These are phyloP conservation scores for Eupithecia vulgata DNA, from an alignment of 2,888 invertebrate species.

Conservation along the genomic window DNA sequence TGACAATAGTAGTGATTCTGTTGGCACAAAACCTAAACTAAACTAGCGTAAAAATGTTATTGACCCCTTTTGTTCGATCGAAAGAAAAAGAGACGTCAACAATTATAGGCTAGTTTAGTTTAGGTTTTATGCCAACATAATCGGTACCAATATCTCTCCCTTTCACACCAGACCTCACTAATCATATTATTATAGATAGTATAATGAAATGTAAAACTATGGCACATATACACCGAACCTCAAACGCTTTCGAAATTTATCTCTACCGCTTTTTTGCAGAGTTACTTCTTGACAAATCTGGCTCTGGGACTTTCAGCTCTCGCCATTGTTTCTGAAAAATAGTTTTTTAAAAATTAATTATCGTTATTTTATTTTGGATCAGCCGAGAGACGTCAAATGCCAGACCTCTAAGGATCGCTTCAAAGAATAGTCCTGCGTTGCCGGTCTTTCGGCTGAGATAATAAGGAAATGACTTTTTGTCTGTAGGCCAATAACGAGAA, in stretches of 20 bases:
- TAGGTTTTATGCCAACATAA: no score
- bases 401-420: no score
- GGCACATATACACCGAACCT: constrained; percentile 31
- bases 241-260: not conserved
- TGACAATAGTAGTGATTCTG: no score
- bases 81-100: no score
- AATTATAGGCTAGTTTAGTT: no score
- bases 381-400: not conserved
- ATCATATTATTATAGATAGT: not conserved
- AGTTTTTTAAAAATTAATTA: not conserved
- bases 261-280: constrained; percentile 33
- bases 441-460: no score
- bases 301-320: constrained; percentile 74
- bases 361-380: not conserved
- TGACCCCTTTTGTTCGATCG: no score
- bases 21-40: no score
- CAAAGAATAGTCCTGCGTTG: not conserved
- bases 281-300: constrained; percentile 49
- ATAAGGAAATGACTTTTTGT: no score
- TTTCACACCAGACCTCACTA: not conserved
- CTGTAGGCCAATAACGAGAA: no score
- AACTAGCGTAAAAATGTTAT: no score
- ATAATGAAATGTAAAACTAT: constrained; percentile 28
- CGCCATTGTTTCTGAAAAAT: constrained; percentile 75
- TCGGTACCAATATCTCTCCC: no score